Base-by-base conservation (phyloP, 2,113 vertebrate genomes). In the Bombycilla garrulus region DNA sequence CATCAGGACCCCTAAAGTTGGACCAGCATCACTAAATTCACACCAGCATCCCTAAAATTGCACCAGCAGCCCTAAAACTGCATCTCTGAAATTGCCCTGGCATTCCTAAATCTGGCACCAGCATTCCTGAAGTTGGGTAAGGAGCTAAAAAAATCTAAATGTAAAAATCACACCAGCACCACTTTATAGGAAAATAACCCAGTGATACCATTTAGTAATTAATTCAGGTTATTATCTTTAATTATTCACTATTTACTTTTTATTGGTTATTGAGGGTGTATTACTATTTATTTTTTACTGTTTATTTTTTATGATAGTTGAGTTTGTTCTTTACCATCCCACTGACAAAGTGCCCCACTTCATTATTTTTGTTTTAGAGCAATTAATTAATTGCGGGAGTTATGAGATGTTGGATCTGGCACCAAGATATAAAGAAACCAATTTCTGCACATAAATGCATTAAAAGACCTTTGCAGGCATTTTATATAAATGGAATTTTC, bases 331-430 rank as follows among this genome's bases (percentile, higher is more conserved):
- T 50, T 29, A 21, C 57, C 44, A 44, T n/a, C 88, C 29, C 18
- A 22, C 64, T 48, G 69, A 74, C 56, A 83, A 93, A 96, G 69
- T 5, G 45, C 12, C 48, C 25, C 40, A 20, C 40, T 73, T 74
- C 10, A 58, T 53, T 35, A n/a, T 54, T 51, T 40, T 65, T 67
- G 35, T 61, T 87, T 80, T 18, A 88, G 7, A 60, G 48, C 23
- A 67, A 92, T 71, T 56, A 94, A 92, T 96, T 81, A 93, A 96
- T 84, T 67, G 57, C 65, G 1, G 0, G 56, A 79, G 50, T 91
- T 76, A 51, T 1, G 40, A 72, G 66, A 82, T 1, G 5, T 42
- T 67, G 72, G 95, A 90, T 81, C 48, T 56, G 78, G 66, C 48
- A 79, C 11, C 4, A 24, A 82, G 48, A 71, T 57, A 74, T 3